Conservation (phyloP, 2,888 invertebrate genomes). For the Kuschelorhynchus macadamiae region DNA sequence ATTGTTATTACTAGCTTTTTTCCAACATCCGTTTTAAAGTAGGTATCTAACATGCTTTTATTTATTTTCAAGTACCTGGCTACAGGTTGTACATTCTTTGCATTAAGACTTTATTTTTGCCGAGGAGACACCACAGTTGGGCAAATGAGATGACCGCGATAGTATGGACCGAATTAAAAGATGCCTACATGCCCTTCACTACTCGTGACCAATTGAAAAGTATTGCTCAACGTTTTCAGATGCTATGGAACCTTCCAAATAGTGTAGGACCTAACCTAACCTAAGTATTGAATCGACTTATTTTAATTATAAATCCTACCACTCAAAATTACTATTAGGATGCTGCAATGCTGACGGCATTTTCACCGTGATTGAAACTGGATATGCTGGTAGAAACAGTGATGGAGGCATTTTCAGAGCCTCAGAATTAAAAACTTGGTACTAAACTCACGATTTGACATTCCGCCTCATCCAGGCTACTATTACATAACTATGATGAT, state of each 20-base stretch:
- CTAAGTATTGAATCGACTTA: slow-evolving; percentile 31
- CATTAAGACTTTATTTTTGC: slow-evolving; percentile 11
- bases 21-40: too few relatives aligned
- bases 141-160: slow-evolving; percentile 5
- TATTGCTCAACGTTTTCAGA: slow-evolving; percentile 22
- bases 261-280: slow-evolving; percentile 23
- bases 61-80: slow-evolving; percentile 20
- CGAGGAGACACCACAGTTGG: slow-evolving; percentile 27
- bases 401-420: slow-evolving; percentile 56
- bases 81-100: slow-evolving; percentile 16
- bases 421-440: slow-evolving; percentile 1
- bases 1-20: too few relatives aligned
- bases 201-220: slow-evolving; percentile 10
- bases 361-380: slow-evolving; percentile 59
- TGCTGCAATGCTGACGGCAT: slow-evolving; percentile 59
- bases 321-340: slow-evolving; percentile 58
- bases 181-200: slow-evolving; percentile 18
- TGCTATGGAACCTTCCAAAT: slow-evolving; percentile 24
- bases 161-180: slow-evolving; percentile 21
- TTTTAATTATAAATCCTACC: slow-evolving; percentile 38
- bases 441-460: not conserved
- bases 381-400: slow-evolving; percentile 59
- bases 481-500: not conserved
- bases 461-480: slow-evolving; percentile 2
- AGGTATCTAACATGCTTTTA: too few relatives aligned